Conservation (phyloP, 1,140 invertebrate genomes). For the Drosophila baimaii region DNA sequence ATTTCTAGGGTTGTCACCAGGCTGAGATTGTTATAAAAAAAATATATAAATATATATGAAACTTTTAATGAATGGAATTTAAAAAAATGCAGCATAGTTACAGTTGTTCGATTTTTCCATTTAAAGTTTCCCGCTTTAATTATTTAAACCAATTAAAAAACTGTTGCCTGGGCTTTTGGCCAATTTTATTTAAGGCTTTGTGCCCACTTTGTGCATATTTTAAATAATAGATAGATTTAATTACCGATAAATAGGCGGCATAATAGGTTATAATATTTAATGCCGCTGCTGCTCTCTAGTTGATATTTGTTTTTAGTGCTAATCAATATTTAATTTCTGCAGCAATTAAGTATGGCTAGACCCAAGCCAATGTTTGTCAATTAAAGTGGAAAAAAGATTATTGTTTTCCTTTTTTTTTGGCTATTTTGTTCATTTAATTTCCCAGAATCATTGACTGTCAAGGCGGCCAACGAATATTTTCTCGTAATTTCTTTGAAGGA, state of each 20-base stretch:
- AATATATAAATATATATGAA: too few species aligned
- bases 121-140: background rate
- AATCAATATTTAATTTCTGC: background rate
- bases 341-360: background rate
- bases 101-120: too few species aligned
- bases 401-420: too few species aligned
- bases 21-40: background rate
- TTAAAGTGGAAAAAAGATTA: background rate
- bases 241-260: constrained; percentile 5
- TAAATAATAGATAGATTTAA: constrained; percentile 5
- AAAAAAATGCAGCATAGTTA: too few species aligned
- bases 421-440: too few species aligned
- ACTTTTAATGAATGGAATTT: too few species aligned
- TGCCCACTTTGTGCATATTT: constrained; percentile 4
- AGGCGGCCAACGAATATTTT: background rate
- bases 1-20: background rate
- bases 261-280: background rate
- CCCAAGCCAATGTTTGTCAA: too few species aligned
- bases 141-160: background rate
- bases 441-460: too few species aligned
- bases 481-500: constrained; percentile 4
- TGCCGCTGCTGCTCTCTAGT: too few species aligned
- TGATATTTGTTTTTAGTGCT: too few species aligned
- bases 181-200: background rate
- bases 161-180: background rate